phyloP scores from a whole-genome alignment of 2,113 vertebrate species.

The human (Homo sapiens) region GRCh38 chr1:158092001-158092500 shows the following conservation, averaged over 20 bases:
- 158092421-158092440: too few relatives aligned
- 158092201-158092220: background rate
- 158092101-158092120: background rate
- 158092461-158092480: accelerated
- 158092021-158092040: background rate
- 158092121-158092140: background rate
- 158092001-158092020: background rate
- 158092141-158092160: background rate
- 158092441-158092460: too few relatives aligned
- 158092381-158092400: too few relatives aligned
- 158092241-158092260: background rate
- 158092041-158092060: background rate
- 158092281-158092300: background rate
- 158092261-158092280: background rate
- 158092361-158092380: too few relatives aligned
- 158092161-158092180: background rate
- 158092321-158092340: background rate
- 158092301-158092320: background rate
- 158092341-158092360: background rate
- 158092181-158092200: background rate
- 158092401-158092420: too few relatives aligned
- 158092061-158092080: background rate
- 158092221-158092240: background rate
- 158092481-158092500: too few relatives aligned
- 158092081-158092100: background rate